Conservation (phyloP, 2,888 invertebrate genomes). For the Polydrusus pterygomalis region DNA sequence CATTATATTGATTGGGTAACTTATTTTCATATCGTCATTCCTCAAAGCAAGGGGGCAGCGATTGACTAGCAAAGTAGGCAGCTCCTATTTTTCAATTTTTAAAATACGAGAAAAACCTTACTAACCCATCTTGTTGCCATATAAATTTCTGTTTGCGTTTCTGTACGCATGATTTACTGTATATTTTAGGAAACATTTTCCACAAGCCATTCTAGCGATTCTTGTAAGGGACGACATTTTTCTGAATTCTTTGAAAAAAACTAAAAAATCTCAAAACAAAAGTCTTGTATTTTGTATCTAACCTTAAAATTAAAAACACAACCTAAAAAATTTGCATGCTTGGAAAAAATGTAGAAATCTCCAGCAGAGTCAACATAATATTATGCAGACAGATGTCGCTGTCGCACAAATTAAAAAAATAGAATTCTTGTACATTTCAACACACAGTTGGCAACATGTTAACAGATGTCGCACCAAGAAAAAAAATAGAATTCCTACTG, state of each 20-base stretch:
- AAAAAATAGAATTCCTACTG: too few relatives aligned
- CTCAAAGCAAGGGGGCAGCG: too few relatives aligned
- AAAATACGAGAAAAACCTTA: neutral
- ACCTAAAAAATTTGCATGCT: neutral
- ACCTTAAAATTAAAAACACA: neutral
- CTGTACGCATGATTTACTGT: conserved; percentile 6
- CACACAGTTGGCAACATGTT: neutral
- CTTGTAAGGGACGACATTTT: conserved; percentile 33
- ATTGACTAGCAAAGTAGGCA: too few relatives aligned
- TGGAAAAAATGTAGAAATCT: too few relatives aligned
- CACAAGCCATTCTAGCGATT: conserved; percentile 33
- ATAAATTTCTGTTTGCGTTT: neutral
- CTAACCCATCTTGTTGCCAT: conserved; percentile 11
- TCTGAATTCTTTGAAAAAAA: neutral
- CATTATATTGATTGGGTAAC: too few relatives aligned
- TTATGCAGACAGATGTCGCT: neutral
- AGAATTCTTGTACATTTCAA: neutral
- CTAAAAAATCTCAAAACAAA: neutral
- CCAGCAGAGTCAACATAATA: too few relatives aligned
- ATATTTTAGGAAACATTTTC: conserved; percentile 22
- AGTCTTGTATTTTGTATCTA: neutral
- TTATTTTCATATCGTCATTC: too few relatives aligned
- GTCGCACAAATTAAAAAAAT: neutral
- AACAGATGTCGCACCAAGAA: neutral
- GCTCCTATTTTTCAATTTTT: too few relatives aligned